Conservation (phyloP, 2,113 vertebrate species). For the Emydura subglobosa region DNA sequence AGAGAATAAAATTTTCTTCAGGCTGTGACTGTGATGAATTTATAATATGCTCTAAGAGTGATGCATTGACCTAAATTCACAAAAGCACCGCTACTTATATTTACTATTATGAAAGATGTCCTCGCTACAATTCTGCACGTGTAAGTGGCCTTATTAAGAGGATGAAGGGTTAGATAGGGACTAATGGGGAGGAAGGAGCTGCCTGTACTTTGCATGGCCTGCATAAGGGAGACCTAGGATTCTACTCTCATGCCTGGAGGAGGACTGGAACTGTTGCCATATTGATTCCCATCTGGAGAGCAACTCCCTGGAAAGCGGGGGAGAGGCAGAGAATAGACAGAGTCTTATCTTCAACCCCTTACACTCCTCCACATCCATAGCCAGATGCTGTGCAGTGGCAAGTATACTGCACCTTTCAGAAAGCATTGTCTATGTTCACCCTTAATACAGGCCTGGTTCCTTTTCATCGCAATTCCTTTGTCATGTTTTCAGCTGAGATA, state of each 20-base stretch:
- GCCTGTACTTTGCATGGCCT: rapidly evolving
- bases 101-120: constrained; percentile 71
- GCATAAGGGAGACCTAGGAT: neutral
- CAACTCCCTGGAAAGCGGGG: rapidly evolving
- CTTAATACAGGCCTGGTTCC: constrained; percentile 43
- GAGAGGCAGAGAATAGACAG: neutral
- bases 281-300: neutral
- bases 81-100: constrained; percentile 65
- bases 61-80: constrained; percentile 78
- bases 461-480: constrained; percentile 10
- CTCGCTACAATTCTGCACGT: constrained; percentile 48
- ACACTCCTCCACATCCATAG: neutral
- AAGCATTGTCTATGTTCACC: neutral
- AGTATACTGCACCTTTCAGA: neutral
- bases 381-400: neutral
- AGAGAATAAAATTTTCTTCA: constrained; percentile 74
- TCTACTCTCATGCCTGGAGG: neutral
- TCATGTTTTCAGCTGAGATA: neutral
- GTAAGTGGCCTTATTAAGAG: constrained; percentile 33
- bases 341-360: neutral
- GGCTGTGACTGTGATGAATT: constrained; percentile 79
- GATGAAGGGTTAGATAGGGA: neutral
- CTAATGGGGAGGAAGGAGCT: neutral
- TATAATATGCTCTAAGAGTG: constrained; percentile 73
- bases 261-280: neutral